A percentile compares a stretch with the other conserved stretches of the same genome.
Conservation (phyloP, 2,113 vertebrate genomes). For the Bos indicus region DNA sequence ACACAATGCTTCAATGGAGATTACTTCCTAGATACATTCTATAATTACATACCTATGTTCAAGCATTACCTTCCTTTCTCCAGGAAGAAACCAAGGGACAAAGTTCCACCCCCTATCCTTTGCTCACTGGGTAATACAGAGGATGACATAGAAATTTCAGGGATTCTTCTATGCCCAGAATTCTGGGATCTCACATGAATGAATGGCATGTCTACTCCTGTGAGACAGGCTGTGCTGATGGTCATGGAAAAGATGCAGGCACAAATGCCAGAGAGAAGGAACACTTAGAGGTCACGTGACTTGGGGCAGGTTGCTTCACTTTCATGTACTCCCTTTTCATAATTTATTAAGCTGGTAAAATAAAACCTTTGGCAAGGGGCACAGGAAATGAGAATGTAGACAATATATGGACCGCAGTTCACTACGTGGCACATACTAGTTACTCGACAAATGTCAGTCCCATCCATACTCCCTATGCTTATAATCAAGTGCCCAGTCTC, state of each 20-base stretch:
- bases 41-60: neutral
- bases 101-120: neutral
- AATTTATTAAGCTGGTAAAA: neutral
- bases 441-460: neutral
- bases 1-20: neutral
- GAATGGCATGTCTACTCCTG: neutral
- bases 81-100: neutral
- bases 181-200: neutral
- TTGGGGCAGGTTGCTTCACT: neutral
- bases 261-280: neutral
- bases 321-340: fast-evolving
- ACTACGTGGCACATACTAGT: neutral
- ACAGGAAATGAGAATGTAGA: neutral
- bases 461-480: neutral
- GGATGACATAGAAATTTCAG: neutral
- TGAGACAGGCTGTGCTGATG: neutral
- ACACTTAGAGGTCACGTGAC: neutral
- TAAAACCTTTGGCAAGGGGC: neutral
- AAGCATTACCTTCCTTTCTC: neutral
- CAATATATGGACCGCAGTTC: neutral
- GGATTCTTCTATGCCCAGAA: neutral
- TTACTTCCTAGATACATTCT: neutral
- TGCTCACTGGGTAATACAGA: neutral
- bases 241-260: neutral
- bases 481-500: neutral